Base-by-base conservation (phyloP, 2,113 vertebrate species). In the Neolamprologus hecqui region DNA sequence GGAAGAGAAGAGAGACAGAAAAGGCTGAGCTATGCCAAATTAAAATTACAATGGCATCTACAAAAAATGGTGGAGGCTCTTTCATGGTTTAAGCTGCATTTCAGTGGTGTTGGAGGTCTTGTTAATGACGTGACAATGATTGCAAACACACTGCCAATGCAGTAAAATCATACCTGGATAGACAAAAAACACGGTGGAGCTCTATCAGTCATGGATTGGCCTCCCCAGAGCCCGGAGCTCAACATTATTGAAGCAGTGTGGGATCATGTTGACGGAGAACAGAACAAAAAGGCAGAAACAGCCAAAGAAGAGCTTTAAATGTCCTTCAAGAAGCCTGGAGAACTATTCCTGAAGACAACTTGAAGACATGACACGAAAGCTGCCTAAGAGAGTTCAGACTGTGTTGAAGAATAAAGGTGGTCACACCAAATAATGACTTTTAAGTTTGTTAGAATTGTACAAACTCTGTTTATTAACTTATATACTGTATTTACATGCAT, bases 191-290 rank as follows among this genome's bases (percentile, higher is more conserved):
- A 65, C 33, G 0, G 33, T 65, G 31, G 33, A n/a, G 0, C 4
- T 3, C 33, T 13, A 65, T 37, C 33, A n/a, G 60, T 65, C 60
- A 65, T 21, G 10, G 60, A 65, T 37, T 0, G 60, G 33, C 33
- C 60, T 65, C 1, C 60, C 33, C 60, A 2, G 19, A 68, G 33
- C 0, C 19, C 0, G 0, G 60, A 65, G 0, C 10, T 21, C 60
- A 21, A 65, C 60, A 8, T 37, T 1, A 65, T 4, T 65, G 33
- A 37, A 37, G 33, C 19, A 65, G 6, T 65, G 60, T 65, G 60
- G 33, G 19, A 21, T 65, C 60, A 65, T 65, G 4, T 4, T 37
- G 60, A 65, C 11, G 2, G 10, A 65, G 33, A 65, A 65, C 60
- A 65, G 33, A 21, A 65, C 19, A 65, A 37, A 60, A 65, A 65